Evolutionary conservation across 2,113 vertebrate species (phyloP), one percentile per base, ranked within the genome.

Genomic region (Salvelinus sp.): DNA sequence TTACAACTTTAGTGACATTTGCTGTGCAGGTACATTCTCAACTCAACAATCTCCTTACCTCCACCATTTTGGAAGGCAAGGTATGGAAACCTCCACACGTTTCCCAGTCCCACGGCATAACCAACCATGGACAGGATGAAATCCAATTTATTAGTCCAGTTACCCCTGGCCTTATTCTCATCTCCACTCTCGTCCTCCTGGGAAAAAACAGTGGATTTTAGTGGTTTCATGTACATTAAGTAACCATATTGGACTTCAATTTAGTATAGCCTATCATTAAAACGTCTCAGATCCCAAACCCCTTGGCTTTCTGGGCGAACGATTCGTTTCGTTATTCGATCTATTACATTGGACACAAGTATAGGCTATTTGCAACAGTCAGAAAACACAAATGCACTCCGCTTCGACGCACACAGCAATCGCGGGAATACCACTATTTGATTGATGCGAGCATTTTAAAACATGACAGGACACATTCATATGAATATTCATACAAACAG

Each of bases 121-220:
- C 98, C 97, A 83, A 99, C 97, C 98, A 99, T 99, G 90, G 98
- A 99, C 88, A 99, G 94, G 93, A 99, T 99, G 93, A 99, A 99
- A 90, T 99, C 98, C 95, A 99, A 74, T 86, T 99, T 99, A 93
- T 94, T 99, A 77, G 97, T 95, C 98, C 98, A 99, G 93, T 99
- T 99, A 87, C 98, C 98, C 86, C 98, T 94, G 84, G 94, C 98
- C 94, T 99, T 98, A 89, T 99, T 99, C 92, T 99, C 98, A 93
- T 99, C 98, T 89, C 97, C 98, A 63, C 90, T 93, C 58, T 96
- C 97, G 79, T 97, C 96, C 88, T 72, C 86, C 92, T 93, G 75
- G 27, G 75, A 23, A 18, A 54, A 54, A 54, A 54, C 50, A 54
- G 50, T 18, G 50, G 50, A 54, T 54, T 54, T 54, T 4, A 54